A percentile compares a stretch with the other conserved stretches of the same genome.
Evolutionary conservation across 1,140 invertebrate species (phyloP).

Genomic region (Lepidurus apus): DNA sequence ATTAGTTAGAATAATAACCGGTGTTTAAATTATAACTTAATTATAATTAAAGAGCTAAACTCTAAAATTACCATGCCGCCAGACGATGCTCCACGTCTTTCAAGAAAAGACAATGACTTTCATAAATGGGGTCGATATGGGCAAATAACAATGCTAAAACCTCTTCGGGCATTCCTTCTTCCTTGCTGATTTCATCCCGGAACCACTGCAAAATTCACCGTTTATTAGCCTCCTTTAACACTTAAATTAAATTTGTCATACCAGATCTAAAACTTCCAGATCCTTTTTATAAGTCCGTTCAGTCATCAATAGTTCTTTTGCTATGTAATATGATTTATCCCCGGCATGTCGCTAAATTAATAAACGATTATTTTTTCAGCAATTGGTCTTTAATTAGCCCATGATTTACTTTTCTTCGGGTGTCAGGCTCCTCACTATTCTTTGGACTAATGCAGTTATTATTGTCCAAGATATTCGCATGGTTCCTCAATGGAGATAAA

Average conservation of each 20-base stretch:
- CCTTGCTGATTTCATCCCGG: conserved; percentile 57
- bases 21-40: no score
- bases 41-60: neutral
- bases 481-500: neutral
- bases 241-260: conserved; percentile 40
- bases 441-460: conserved; percentile 26
- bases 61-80: conserved; percentile 54
- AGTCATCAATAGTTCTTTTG: conserved; percentile 91
- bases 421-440: neutral
- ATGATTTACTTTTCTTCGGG: conserved; percentile 6
- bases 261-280: conserved; percentile 80
- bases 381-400: neutral
- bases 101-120: conserved; percentile 59
- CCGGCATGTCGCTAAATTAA: conserved; percentile 57
- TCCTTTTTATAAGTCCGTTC: conserved; percentile 93
- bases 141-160: conserved; percentile 51
- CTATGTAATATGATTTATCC: conserved; percentile 84
- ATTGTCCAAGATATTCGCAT: conserved; percentile 22
- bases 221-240: no score
- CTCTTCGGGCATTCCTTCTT: conserved; percentile 53
- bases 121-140: conserved; percentile 59
- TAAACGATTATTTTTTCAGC: neutral
- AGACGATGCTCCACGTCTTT: conserved; percentile 62
- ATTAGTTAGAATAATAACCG: no score
- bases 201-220: conserved; percentile 57